These are phyloP conservation scores for Dione vanillae DNA, from an alignment of 2,888 invertebrate genomes.

Conservation along the genomic window DNA sequence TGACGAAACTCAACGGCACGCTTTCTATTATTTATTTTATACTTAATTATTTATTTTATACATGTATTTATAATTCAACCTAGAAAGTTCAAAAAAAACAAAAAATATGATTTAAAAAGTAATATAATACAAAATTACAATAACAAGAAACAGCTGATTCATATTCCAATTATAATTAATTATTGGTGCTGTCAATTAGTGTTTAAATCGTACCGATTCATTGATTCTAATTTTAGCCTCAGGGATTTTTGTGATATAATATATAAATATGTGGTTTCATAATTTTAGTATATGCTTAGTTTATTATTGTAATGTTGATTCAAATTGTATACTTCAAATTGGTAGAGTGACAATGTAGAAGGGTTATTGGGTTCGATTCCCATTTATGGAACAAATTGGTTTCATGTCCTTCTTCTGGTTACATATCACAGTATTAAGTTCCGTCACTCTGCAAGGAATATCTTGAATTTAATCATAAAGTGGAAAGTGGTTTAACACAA, in stretches of 20 bases:
- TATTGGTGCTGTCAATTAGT: constrained; percentile 54
- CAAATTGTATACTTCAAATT: neutral
- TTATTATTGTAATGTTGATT: neutral
- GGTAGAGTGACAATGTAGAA: no score
- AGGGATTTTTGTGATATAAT: constrained; percentile 25
- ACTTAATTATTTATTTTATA: no score
- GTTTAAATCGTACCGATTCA: constrained; percentile 46
- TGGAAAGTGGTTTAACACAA: no score
- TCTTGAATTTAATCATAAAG: no score
- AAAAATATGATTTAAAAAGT: neutral
- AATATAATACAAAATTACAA: constrained; percentile 6
- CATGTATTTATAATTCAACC: neutral
- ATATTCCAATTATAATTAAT: constrained; percentile 52
- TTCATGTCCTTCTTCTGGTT: no score
- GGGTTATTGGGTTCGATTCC: no score
- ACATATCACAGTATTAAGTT: no score
- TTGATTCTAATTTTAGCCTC: constrained; percentile 48
- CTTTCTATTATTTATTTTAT: no score
- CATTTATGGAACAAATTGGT: no score
- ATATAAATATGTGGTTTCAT: constrained; percentile 3
- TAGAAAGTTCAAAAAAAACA: neutral
- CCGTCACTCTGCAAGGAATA: no score
- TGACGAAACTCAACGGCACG: no score
- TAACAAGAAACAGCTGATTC: constrained; percentile 48
- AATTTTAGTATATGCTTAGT: neutral